Conservation (phyloP, 2,113 vertebrate species). For the Microtus oregoni region DNA sequence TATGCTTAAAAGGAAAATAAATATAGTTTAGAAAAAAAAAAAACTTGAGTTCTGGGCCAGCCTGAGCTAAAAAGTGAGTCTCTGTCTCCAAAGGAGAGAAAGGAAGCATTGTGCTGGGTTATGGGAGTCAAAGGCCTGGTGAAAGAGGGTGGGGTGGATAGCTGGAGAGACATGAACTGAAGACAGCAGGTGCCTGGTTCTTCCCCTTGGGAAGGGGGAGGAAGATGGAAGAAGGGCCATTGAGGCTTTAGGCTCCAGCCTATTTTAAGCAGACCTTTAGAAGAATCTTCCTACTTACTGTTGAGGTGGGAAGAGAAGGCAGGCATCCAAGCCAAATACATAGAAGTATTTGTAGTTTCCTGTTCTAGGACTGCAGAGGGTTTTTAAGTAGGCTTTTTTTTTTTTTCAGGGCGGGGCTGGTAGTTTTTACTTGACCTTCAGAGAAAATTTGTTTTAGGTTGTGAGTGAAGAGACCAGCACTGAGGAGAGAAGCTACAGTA, state of each 20-base stretch:
- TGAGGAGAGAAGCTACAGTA: background rate
- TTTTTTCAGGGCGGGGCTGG: background rate
- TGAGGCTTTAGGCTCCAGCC: background rate
- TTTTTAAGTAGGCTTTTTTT: background rate
- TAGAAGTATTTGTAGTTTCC: background rate
- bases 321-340: background rate
- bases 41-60: background rate
- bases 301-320: background rate
- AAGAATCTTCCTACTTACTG: background rate
- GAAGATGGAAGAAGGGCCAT: background rate
- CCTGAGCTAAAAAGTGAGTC: background rate
- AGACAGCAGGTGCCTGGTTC: too few species aligned
- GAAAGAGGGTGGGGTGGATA: background rate
- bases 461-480: background rate
- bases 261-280: background rate
- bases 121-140: background rate
- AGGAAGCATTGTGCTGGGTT: too few species aligned
- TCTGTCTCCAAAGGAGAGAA: background rate
- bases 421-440: conserved; percentile 24
- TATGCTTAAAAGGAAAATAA: background rate
- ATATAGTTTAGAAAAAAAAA: background rate
- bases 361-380: background rate
- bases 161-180: background rate
- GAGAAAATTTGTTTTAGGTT: conserved; percentile 2
- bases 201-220: too few species aligned